Conservation (phyloP, 2,888 invertebrate species). For the Stenolophus ochropezus region DNA sequence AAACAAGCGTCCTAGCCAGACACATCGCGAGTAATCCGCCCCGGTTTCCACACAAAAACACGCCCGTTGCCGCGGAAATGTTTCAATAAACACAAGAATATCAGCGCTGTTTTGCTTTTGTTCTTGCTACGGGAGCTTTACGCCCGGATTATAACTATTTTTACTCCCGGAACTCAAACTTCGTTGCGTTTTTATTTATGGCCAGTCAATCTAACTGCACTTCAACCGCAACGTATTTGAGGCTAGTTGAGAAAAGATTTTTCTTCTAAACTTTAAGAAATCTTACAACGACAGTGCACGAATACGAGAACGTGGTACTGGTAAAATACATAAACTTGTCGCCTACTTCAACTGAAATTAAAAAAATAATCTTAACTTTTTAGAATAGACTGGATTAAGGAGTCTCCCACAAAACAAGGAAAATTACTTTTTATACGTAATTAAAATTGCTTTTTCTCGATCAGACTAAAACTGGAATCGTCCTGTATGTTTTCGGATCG, state of each 20-base stretch:
- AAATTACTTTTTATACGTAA: too few species aligned
- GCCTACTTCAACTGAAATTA: too few species aligned
- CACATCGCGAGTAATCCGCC: conserved; percentile 36
- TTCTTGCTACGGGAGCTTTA: conserved; percentile 28
- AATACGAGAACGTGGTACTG: too few species aligned
- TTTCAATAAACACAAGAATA: conserved; percentile 46
- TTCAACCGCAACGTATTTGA: neutral
- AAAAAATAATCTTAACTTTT: too few species aligned
- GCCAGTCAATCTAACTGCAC: neutral
- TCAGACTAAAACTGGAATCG: too few species aligned
- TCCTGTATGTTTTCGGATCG: too few species aligned
- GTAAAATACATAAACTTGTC: too few species aligned
- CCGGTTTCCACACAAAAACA: conserved; percentile 38
- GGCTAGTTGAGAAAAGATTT: neutral
- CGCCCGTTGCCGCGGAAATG: conserved; percentile 33
- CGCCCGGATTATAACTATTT: neutral
- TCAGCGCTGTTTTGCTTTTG: conserved; percentile 42
- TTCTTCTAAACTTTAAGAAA: neutral
- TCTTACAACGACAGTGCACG: too few species aligned
- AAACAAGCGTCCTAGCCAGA: conserved; percentile 24
- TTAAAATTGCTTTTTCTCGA: too few species aligned
- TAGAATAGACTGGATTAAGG: too few species aligned
- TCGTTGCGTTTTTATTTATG: neutral
- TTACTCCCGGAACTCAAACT: neutral
- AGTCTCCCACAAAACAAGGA: too few species aligned